A percentile compares a stretch with the other conserved stretches of the same genome.
These are phyloP conservation scores for Schizothorax lantsangensis DNA, from an alignment of 2,797 vertebrate genomes.

Conservation along the genomic window DNA sequence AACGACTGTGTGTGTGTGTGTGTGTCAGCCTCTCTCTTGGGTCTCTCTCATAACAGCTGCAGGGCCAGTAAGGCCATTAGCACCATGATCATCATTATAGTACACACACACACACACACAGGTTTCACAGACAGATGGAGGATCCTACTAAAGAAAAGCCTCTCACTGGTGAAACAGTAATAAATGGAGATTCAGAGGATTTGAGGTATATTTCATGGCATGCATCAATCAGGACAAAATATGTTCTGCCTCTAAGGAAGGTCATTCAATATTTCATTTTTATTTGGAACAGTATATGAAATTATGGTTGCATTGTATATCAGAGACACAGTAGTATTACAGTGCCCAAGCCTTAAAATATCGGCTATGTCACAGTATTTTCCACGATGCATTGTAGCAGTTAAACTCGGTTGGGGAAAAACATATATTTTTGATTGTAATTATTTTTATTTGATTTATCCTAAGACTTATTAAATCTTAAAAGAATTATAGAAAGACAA, in stretches of 20 bases:
- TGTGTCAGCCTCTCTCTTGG: slow-evolving; percentile 32
- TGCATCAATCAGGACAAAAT: neutral
- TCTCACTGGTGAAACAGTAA: slow-evolving; percentile 8
- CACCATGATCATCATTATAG: slow-evolving; percentile 58
- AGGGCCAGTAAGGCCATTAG: slow-evolving; percentile 54
- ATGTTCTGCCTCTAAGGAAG: neutral
- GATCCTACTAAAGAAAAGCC: slow-evolving; percentile 3
- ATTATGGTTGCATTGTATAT: neutral
- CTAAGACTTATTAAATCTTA: neutral
- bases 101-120: slow-evolving; percentile 30
- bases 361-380: neutral
- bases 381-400: neutral
- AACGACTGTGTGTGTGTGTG: slow-evolving; percentile 17
- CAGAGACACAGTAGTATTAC: neutral
- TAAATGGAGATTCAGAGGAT: slow-evolving; percentile 14
- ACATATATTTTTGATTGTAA: neutral
- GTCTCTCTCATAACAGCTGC: slow-evolving; percentile 55
- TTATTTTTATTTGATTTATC: neutral
- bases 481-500: neutral
- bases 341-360: neutral
- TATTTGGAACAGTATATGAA: neutral
- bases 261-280: neutral
- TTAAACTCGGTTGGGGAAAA: neutral
- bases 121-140: slow-evolving; percentile 54
- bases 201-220: neutral